Conservation (phyloP, 2,888 invertebrate species). For the Drosophila koepferae region DNA sequence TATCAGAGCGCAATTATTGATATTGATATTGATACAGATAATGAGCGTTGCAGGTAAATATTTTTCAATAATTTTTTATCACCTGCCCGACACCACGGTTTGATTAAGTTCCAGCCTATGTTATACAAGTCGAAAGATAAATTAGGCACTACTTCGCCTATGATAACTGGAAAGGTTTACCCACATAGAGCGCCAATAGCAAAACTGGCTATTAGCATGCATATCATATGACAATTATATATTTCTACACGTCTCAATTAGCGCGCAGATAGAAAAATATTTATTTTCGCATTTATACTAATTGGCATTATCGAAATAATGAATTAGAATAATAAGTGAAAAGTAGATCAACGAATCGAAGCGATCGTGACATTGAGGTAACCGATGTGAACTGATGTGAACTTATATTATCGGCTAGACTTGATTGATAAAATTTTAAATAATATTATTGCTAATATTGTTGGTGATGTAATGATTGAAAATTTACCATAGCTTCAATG, state of each 20-base stretch:
- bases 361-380: not conserved
- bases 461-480: no score
- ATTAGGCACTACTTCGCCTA: constrained; percentile 14
- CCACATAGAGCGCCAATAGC: constrained; percentile 31
- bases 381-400: not conserved
- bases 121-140: constrained; percentile 30
- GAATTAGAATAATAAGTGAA: not conserved
- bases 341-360: not conserved
- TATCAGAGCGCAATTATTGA: constrained; percentile 46
- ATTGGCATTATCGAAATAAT: constrained; percentile 8
- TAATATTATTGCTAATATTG: no score
- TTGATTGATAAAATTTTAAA: no score
- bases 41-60: constrained; percentile 60
- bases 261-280: constrained; percentile 2
- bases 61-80: constrained; percentile 60
- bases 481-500: no score
- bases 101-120: constrained; percentile 36
- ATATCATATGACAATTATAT: constrained; percentile 62
- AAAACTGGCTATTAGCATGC: constrained; percentile 24
- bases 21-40: constrained; percentile 54
- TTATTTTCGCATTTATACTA: constrained; percentile 10
- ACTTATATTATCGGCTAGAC: not conserved
- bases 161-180: constrained; percentile 35
- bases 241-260: constrained; percentile 19
- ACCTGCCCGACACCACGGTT: constrained; percentile 31